A percentile compares a stretch with the other conserved stretches of the same genome.
phyloP scores from a whole-genome alignment of 2,113 vertebrate species.

The Corythornis vintsioides region DNA sequence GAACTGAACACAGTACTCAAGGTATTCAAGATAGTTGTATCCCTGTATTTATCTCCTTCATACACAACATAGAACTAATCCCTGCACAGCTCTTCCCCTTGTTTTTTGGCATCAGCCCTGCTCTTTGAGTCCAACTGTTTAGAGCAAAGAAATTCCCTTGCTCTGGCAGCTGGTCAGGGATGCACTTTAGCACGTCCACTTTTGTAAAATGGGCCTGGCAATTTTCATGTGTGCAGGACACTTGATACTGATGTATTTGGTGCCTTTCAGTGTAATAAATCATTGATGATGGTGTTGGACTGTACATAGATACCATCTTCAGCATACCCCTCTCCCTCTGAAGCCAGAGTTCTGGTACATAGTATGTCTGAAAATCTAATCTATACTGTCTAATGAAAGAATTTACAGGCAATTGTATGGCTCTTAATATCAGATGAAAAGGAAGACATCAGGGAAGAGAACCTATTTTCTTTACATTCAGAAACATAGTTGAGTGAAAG shows the following conservation, averaged over 20 bases:
- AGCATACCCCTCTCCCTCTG: background rate
- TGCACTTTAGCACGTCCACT: background rate
- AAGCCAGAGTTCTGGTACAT: background rate
- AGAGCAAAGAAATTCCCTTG: background rate
- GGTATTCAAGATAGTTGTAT: background rate
- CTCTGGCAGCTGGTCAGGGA: background rate
- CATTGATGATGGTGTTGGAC: background rate
- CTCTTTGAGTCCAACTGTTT: background rate
- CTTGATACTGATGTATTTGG: background rate
- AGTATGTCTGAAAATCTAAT: background rate
- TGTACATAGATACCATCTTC: background rate
- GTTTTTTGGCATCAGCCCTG: background rate
- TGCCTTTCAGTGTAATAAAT: background rate
- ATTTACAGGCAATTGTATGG: background rate
- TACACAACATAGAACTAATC: background rate
- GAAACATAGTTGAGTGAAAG: background rate
- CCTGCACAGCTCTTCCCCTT: background rate
- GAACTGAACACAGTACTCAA: too few species aligned
- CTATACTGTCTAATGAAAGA: background rate
- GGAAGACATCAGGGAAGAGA: background rate
- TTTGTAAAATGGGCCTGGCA: background rate
- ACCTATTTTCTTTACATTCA: background rate
- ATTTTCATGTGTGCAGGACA: background rate
- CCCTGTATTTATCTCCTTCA: background rate
- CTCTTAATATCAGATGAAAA: background rate